phyloP scores from a whole-genome alignment of 2,888 invertebrate species.

The Drosophila mimetica region DNA sequence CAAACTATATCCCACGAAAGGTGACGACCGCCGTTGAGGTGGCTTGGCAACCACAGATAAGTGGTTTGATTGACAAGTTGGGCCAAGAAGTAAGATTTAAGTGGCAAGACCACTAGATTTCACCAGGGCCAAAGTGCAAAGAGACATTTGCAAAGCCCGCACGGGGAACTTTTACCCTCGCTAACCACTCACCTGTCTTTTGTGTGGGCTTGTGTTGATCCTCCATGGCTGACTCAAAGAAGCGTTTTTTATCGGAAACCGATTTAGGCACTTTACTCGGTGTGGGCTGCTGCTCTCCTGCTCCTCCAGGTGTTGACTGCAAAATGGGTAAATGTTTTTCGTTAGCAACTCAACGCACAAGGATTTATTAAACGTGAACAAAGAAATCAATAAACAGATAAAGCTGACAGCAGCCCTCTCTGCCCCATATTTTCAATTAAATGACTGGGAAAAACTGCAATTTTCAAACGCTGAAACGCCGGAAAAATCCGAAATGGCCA shows the following conservation, averaged over 20 bases:
- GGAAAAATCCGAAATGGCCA: constrained; percentile 65
- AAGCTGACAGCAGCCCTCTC: constrained; percentile 31
- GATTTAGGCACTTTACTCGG: constrained; percentile 90
- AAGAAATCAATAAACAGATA: constrained; percentile 43
- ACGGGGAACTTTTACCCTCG: constrained; percentile 18
- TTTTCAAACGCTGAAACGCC: constrained; percentile 59
- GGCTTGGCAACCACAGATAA: constrained; percentile 29
- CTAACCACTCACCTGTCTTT: constrained; percentile 88
- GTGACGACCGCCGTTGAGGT: constrained; percentile 7
- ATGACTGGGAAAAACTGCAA: constrained; percentile 56
- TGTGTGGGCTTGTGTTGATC: constrained; percentile 94
- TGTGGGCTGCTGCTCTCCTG: constrained; percentile 31
- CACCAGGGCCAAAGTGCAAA: constrained; percentile 6
- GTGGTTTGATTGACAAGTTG: constrained; percentile 33
- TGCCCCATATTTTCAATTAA: constrained; percentile 54
- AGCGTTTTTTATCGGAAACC: constrained; percentile 96
- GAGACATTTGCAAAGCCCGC: constrained; percentile 1
- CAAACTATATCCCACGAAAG: constrained; percentile 46
- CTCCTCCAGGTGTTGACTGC: constrained; percentile 65
- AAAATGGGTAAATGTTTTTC: constrained; percentile 50
- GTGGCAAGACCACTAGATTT: constrained; percentile 8
- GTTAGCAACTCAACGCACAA: constrained; percentile 51
- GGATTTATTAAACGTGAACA: constrained; percentile 18
- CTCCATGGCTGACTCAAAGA: constrained; percentile 98
- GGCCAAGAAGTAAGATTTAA: constrained; percentile 20